Percentiles rank a stretch among this genome's conserved stretches.
Evolutionary conservation across 2,888 invertebrate species (phyloP).

Genomic region (Rotaria socialis): DNA sequence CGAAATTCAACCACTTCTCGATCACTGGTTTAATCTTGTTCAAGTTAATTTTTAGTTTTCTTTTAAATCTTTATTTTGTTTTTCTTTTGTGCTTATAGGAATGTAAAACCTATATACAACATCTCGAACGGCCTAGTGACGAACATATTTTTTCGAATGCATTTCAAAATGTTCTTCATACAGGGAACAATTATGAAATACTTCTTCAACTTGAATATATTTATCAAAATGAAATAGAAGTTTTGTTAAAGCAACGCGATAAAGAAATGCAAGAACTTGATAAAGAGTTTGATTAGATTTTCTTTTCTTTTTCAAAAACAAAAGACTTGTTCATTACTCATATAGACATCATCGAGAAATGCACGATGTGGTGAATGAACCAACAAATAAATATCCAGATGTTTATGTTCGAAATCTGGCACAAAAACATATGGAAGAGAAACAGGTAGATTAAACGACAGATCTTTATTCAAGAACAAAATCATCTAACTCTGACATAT

Average conservation of each 20-base stretch:
- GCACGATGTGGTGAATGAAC: background rate
- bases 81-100: background rate
- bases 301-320: background rate
- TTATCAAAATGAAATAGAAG: conserved; percentile 21
- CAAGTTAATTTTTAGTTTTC: background rate
- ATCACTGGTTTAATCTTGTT: conserved; percentile 34
- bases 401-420: conserved; percentile 22
- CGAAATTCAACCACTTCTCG: background rate
- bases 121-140: background rate
- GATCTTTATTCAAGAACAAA: too few relatives aligned
- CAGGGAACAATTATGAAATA: background rate
- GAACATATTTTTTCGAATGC: conserved; percentile 17
- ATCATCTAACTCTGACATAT: too few relatives aligned
- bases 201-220: background rate
- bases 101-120: background rate
- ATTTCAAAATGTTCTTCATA: conserved; percentile 16
- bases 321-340: too few relatives aligned
- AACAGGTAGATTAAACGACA: background rate
- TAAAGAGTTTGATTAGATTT: background rate
- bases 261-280: conserved; percentile 28
- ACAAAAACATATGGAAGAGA: conserved; percentile 34
- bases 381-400: conserved; percentile 24
- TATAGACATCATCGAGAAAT: conserved; percentile 9
- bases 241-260: conserved; percentile 1
- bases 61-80: background rate